These are phyloP conservation scores for Macrophya annulata DNA, from an alignment of 2,888 invertebrate genomes.

Conservation along the genomic window DNA sequence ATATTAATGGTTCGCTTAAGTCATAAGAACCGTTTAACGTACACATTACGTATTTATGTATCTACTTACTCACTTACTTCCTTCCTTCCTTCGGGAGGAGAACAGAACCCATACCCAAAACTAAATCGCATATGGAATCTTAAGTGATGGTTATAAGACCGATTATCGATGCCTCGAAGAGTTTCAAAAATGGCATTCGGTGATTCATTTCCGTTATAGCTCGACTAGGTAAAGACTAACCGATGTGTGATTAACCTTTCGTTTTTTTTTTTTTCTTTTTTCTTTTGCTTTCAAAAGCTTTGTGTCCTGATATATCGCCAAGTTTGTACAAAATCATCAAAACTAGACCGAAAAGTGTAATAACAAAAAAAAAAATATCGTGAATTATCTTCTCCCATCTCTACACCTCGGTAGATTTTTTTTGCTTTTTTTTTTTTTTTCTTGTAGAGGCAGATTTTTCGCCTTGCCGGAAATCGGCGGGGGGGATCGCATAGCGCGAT, in stretches of 20 bases:
- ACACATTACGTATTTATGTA: not conserved
- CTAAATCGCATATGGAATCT: constrained; percentile 26
- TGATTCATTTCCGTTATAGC: constrained; percentile 51
- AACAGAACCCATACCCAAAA: not conserved
- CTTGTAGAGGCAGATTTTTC: not conserved
- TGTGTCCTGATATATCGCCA: not conserved
- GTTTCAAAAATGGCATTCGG: constrained; percentile 52
- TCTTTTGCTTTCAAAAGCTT: not conserved
- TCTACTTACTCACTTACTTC: not conserved
- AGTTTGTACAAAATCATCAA: not conserved
- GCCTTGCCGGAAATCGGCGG: not conserved
- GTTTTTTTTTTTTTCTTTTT: not conserved
- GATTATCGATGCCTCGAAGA: constrained; percentile 35
- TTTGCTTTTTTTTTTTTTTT: not conserved
- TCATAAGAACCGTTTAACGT: constrained; percentile 15
- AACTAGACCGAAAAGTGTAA: not conserved
- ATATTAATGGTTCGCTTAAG: not conserved
- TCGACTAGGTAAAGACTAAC: not conserved
- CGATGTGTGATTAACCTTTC: not conserved
- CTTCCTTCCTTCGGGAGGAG: not conserved
- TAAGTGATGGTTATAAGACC: not conserved
- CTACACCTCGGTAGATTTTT: not conserved
- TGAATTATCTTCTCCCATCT: no score
- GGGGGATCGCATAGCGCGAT: not conserved
- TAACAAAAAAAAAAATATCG: no score